Percentiles rank a stretch among this genome's conserved stretches.
Evolutionary conservation across 23 tunicate species (phyloP).

Genomic region (Styela clava): DNA sequence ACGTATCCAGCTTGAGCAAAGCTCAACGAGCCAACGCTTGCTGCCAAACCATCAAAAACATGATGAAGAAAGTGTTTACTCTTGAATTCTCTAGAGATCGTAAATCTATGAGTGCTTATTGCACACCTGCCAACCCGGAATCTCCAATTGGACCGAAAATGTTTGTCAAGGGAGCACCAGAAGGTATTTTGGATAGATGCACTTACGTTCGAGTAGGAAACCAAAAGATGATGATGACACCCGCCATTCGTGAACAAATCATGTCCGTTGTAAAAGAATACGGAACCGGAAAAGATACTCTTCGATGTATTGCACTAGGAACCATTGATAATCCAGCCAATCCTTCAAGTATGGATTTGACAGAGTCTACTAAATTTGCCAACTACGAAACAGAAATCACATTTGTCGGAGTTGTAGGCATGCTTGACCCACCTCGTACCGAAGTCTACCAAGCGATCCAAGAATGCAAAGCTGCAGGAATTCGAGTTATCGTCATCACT

Average conservation of each 20-base stretch:
- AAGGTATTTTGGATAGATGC: constrained; percentile 97
- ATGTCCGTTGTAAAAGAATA: constrained; percentile 69
- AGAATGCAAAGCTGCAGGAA: constrained; percentile 91
- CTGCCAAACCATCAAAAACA: constrained; percentile 53
- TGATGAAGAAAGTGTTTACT: constrained; percentile 84
- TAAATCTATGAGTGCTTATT: constrained; percentile 95
- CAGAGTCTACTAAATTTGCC: constrained; percentile 79
- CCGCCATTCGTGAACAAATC: constrained; percentile 55
- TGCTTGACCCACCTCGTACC: constrained; percentile 98
- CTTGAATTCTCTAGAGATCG: constrained; percentile 98
- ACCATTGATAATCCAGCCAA: constrained; percentile 69
- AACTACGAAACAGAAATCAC: constrained; percentile 86
- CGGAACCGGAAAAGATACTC: constrained; percentile 97
- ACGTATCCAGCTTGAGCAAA: constrained; percentile 49
- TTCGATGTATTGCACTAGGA: constrained; percentile 92
- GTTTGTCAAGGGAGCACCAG: constrained; percentile 97
- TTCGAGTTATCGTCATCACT: constrained; percentile 96
- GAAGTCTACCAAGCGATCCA: constrained; percentile 87
- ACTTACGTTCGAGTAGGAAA: constrained; percentile 76
- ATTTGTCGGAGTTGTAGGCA: constrained; percentile 96
- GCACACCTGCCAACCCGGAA: constrained; percentile 46
- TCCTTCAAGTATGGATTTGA: constrained; percentile 67
- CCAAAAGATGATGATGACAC: constrained; percentile 51
- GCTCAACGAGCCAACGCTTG: constrained; percentile 55
- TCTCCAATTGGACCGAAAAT: constrained; percentile 58